Evolutionary conservation across 2,113 vertebrate species (phyloP).

Genomic region (Elephas maximus): DNA sequence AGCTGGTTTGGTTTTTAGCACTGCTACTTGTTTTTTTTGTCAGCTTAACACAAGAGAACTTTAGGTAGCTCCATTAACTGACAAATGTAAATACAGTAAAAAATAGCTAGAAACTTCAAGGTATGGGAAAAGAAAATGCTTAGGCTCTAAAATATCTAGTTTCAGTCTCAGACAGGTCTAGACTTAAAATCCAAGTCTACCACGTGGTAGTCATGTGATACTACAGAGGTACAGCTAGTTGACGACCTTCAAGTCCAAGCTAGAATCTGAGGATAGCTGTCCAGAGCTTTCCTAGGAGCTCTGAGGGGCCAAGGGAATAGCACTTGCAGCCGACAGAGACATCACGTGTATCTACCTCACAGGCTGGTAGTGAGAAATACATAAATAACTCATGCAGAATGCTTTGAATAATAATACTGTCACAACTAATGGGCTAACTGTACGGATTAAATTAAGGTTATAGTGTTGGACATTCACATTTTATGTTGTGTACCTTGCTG

Average conservation of each 20-base stretch:
- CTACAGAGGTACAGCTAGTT: not conserved
- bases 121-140: not conserved
- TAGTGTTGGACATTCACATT: not conserved
- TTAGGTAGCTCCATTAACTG: not conserved
- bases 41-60: not conserved
- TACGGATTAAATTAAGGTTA: not conserved
- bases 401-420: not conserved
- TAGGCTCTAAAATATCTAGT: not conserved
- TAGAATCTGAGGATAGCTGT: not conserved
- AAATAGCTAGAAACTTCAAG: not conserved
- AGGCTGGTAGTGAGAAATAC: not conserved
- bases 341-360: not conserved
- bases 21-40: not conserved
- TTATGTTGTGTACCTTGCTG: accelerated
- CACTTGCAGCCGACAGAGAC: not conserved
- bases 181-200: not conserved
- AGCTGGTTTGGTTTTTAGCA: too few relatives aligned
- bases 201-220: accelerated
- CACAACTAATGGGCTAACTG: accelerated
- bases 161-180: not conserved
- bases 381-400: not conserved
- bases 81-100: not conserved
- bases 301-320: accelerated
- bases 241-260: not conserved
- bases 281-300: not conserved